phyloP scores from a whole-genome alignment of 2,888 invertebrate species.

The Cephus sareptanus region DNA sequence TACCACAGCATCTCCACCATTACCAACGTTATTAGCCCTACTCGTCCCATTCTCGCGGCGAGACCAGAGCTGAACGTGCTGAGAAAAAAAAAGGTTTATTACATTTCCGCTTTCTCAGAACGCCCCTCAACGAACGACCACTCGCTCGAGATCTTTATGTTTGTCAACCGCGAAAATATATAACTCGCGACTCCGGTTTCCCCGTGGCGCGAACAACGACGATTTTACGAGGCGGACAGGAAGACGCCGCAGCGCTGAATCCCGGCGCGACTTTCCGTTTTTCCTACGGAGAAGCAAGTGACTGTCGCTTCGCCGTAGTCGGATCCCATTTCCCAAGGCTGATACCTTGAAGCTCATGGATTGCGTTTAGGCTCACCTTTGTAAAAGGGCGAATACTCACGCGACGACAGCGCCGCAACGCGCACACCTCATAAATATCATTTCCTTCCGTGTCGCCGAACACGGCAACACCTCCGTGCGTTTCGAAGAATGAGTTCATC shows the following conservation, averaged over 20 bases:
- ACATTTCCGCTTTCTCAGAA: slow-evolving; percentile 10
- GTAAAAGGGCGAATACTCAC: background rate
- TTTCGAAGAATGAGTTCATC: slow-evolving; percentile 57
- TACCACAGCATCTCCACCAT: slow-evolving; percentile 19
- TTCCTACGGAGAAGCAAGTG: background rate
- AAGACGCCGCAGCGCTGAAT: background rate
- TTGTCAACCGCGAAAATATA: slow-evolving; percentile 9
- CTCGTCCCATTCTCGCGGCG: slow-evolving; percentile 1
- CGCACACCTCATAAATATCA: slow-evolving; percentile 52
- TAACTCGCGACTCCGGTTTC: background rate
- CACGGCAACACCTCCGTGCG: slow-evolving; percentile 34
- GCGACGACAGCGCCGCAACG: slow-evolving; percentile 19
- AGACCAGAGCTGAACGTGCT: slow-evolving; percentile 2
- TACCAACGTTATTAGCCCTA: slow-evolving; percentile 10
- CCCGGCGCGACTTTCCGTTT: background rate
- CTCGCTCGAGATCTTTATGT: slow-evolving; percentile 6
- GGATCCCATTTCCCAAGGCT: background rate
- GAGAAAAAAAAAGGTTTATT: slow-evolving; percentile 2
- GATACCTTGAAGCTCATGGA: background rate
- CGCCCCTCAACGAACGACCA: slow-evolving; percentile 2
- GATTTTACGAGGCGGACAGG: slow-evolving; percentile 1
- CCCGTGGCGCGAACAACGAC: background rate
- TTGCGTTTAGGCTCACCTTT: background rate
- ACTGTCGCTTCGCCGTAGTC: background rate
- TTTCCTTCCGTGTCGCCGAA: slow-evolving; percentile 48